A percentile compares a stretch with the other conserved stretches of the same genome.
Conservation (phyloP, 2,113 vertebrate genomes). For the Aramus guarauna region DNA sequence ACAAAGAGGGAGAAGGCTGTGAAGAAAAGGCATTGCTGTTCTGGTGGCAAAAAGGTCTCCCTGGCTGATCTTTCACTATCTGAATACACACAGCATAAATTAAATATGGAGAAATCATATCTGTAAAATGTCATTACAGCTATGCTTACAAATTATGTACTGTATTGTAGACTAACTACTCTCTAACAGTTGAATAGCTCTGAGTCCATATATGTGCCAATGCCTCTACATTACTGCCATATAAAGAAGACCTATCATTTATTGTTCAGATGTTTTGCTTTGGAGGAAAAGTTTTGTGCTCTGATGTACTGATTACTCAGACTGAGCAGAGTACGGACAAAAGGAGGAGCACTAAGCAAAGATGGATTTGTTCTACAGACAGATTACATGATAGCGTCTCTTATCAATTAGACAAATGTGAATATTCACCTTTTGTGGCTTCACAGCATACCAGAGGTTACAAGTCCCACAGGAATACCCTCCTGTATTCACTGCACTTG, state of each 20-base stretch:
- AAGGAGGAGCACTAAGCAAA: background rate
- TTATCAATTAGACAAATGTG: background rate
- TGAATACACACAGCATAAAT: background rate
- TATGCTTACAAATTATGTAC: background rate
- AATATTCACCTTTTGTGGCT: background rate
- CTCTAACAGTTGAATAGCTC: background rate
- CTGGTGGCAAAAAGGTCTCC: background rate
- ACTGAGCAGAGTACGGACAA: background rate
- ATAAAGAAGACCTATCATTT: background rate
- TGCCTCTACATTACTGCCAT: background rate
- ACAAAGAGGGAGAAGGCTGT: conserved; percentile 1
- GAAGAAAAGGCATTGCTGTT: background rate
- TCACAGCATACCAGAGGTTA: background rate
- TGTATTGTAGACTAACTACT: background rate
- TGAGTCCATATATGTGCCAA: background rate
- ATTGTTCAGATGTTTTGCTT: background rate
- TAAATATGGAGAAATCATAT: background rate
- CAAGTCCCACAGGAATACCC: background rate
- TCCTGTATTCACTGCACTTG: background rate
- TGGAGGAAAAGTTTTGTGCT: background rate
- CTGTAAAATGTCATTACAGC: background rate
- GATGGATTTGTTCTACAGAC: background rate
- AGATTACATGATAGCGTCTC: background rate
- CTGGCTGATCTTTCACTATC: background rate
- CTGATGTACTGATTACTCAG: background rate